Percentiles rank a stretch among this genome's conserved stretches.
These are phyloP conservation scores for Neomorphus geoffroyi DNA, from an alignment of 2,797 vertebrate genomes.

Conservation along the genomic window DNA sequence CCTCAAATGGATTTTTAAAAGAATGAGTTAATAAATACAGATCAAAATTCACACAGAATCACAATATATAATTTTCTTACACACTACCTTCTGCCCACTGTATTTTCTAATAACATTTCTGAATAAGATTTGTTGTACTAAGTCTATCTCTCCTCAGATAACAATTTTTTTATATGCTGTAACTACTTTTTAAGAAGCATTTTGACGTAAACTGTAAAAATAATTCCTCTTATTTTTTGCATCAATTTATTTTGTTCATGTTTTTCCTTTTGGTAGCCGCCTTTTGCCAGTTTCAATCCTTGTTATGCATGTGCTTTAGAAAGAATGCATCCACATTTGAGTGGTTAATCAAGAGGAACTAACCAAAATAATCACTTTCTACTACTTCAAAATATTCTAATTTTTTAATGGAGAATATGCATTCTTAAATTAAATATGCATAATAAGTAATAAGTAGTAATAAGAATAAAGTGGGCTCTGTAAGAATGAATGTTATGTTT, in stretches of 20 bases:
- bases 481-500: conserved; percentile 78
- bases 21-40: neutral
- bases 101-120: neutral
- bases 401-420: conserved; percentile 86
- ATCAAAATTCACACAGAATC: neutral
- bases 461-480: conserved; percentile 82
- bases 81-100: neutral
- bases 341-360: conserved; percentile 78
- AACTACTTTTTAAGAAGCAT: neutral
- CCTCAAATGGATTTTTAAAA: neutral
- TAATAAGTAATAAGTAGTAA: conserved; percentile 83
- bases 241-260: neutral
- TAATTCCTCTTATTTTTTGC: neutral
- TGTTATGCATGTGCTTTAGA: conserved; percentile 58
- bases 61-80: neutral
- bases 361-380: conserved; percentile 80
- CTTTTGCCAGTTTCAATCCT: conserved; percentile 47
- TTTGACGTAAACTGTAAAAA: conserved; percentile 25
- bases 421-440: conserved; percentile 86
- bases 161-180: neutral
- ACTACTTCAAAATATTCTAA: conserved; percentile 80
- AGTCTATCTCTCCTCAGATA: neutral
- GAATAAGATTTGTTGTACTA: neutral
- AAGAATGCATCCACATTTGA: conserved; percentile 63
- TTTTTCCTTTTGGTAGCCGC: neutral